Base-by-base conservation (phyloP, 2,113 vertebrate genomes). In the Columba janthina region DNA sequence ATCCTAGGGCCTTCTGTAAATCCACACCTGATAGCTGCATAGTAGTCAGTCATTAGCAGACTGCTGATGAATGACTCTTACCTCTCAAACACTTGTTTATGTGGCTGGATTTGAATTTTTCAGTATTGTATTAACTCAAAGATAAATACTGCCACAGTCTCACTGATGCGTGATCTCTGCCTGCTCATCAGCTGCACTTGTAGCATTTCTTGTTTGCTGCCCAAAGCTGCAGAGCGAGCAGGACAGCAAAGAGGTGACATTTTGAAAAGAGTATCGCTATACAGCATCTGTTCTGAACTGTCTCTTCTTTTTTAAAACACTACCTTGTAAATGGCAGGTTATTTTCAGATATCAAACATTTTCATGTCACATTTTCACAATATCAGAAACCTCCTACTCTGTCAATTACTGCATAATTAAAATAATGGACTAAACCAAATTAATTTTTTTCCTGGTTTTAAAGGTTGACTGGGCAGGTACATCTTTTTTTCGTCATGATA, bases 151-250 rank as follows among this genome's bases (percentile, higher is more conserved):
- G 62, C 76, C 57, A 57, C 78, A 56, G 60, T 32, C 83, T 81
- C 73, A 38, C 29, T 0, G 0, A 65, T 81, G 85, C 57, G 40
- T 3, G 31, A 56, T 83, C 92, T 86, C 90, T 90, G 83, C 57
- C 95, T 81, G 85, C 92, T 96, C 90, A 78, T 94, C 92, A 90
- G 88, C 79, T 72, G 65, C 92, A 82, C 88, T 94, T 72, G 58
- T 74, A 92, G 61, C 90, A 51, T 75, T 81, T 28, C 88, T 87
- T 93, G 79, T 94, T 84, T 93, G 92, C 88, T 97, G 93, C 92
- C 86, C 83, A 95, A 93, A 95, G 96, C 93, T 94, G 94, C 90
- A 69, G 57, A 92, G 96, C 18, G 31, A 78, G 92, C 66, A 12
- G 90, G 92, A 94, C 92, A 94, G 86, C 69, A 85, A 79, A 85